phyloP scores from a whole-genome alignment of 2,888 invertebrate species.

The Heliconius sara region DNA sequence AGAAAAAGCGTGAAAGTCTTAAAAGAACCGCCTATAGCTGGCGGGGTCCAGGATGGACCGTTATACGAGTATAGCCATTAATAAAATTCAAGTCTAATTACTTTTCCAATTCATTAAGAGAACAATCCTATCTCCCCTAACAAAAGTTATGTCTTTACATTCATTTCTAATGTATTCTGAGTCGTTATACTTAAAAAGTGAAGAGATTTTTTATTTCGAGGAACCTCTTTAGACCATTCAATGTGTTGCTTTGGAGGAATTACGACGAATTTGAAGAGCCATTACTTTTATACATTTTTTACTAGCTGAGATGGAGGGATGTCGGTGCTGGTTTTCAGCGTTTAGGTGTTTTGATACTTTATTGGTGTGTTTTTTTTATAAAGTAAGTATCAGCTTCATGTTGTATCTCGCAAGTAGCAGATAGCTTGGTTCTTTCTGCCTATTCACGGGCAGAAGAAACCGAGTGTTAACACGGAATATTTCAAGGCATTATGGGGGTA shows the following conservation, averaged over 20 bases:
- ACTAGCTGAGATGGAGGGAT: neutral
- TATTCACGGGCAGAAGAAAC: no score
- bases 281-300: slow-evolving; percentile 11
- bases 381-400: no score
- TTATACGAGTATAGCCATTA: slow-evolving; percentile 1
- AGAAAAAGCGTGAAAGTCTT: neutral
- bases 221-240: slow-evolving; percentile 9
- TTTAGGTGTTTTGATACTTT: neutral
- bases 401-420: no score
- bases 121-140: slow-evolving; percentile 11
- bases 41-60: neutral
- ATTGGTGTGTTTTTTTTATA: neutral
- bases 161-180: slow-evolving; percentile 19
- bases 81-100: slow-evolving; percentile 10
- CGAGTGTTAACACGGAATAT: no score
- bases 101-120: slow-evolving; percentile 18
- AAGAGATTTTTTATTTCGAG: slow-evolving; percentile 5
- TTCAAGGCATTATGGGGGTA: no score
- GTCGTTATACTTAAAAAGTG: slow-evolving; percentile 13
- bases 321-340: neutral
- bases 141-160: slow-evolving; percentile 2
- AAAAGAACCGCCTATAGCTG: neutral
- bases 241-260: slow-evolving; percentile 6
- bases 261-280: slow-evolving; percentile 4
- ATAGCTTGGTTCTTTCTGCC: no score